phyloP scores from a whole-genome alignment of 2,113 vertebrate genomes.

The Myocastor coypus region DNA sequence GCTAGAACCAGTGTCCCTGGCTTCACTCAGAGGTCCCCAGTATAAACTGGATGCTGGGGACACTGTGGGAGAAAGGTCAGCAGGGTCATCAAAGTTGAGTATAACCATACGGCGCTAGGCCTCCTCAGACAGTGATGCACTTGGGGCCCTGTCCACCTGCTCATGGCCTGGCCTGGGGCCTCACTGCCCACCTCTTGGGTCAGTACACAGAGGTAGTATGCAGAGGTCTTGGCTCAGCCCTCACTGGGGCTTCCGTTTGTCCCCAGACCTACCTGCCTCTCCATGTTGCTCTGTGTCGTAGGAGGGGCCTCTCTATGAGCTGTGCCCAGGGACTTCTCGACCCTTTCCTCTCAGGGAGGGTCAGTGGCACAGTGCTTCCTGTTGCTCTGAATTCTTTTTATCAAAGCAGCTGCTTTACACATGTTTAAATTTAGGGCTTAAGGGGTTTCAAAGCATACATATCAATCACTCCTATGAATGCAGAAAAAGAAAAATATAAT shows the following conservation, averaged over 20 bases:
- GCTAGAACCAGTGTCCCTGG: rapidly evolving
- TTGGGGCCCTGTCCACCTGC: not conserved
- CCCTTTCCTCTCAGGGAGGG: not conserved
- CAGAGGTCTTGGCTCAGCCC: rapidly evolving
- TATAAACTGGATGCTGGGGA: not conserved
- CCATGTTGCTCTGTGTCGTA: rapidly evolving
- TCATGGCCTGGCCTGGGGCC: rapidly evolving
- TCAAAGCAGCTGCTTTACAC: not conserved
- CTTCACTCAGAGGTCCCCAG: rapidly evolving
- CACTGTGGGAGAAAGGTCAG: not conserved
- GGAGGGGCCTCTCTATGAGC: too few species aligned
- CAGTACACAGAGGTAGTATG: rapidly evolving
- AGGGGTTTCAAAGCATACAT: not conserved
- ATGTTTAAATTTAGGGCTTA: not conserved
- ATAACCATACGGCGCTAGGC: rapidly evolving
- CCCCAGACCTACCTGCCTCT: not conserved
- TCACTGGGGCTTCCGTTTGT: rapidly evolving
- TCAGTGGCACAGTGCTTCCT: not conserved
- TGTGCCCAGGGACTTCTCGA: too few species aligned
- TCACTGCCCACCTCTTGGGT: rapidly evolving
- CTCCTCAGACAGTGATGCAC: not conserved
- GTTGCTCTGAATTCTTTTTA: not conserved
- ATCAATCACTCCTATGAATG: not conserved
- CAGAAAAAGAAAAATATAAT: not conserved
- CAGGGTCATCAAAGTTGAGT: rapidly evolving